A percentile compares a stretch with the other conserved stretches of the same genome.
Evolutionary conservation across 1,140 invertebrate species (phyloP).

Genomic region (Papilio aristodemus): DNA sequence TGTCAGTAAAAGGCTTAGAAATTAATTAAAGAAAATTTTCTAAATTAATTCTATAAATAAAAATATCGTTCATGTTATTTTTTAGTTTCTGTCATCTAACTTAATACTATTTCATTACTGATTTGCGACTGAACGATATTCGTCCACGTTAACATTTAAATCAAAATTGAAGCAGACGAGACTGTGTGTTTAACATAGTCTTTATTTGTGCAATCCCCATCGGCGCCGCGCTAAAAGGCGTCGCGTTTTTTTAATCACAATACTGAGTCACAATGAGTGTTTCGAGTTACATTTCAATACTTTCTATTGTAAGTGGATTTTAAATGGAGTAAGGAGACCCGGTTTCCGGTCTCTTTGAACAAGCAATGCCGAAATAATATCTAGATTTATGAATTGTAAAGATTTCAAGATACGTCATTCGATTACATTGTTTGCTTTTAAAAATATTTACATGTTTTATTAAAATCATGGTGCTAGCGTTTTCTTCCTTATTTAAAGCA

Average conservation of each 20-base stretch:
- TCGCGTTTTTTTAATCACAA: slow-evolving; percentile 30
- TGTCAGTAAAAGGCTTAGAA: too few species aligned
- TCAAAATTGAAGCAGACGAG: not conserved
- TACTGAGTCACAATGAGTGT: slow-evolving; percentile 32
- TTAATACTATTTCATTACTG: too few species aligned
- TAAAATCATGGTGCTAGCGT: not conserved
- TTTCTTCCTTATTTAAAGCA: not conserved
- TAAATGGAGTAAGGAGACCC: slow-evolving; percentile 22
- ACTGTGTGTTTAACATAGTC: not conserved
- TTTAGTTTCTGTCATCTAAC: too few species aligned
- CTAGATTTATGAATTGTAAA: slow-evolving; percentile 16
- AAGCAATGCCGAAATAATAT: not conserved
- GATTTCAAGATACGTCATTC: not conserved
- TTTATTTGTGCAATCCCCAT: slow-evolving; percentile 20
- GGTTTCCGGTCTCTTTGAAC: slow-evolving; percentile 27
- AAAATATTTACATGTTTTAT: not conserved
- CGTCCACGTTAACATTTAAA: not conserved
- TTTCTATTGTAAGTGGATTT: slow-evolving; percentile 26
- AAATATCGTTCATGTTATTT: too few species aligned
- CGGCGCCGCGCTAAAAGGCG: slow-evolving; percentile 29
- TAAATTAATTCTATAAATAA: too few species aligned
- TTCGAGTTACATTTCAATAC: slow-evolving; percentile 34
- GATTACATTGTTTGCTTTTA: slow-evolving; percentile 5
- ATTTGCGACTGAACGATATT: not conserved
- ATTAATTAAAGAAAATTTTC: too few species aligned